Evolutionary conservation across 2,113 vertebrate species (phyloP).

Genomic region (Anoura caudifer): DNA sequence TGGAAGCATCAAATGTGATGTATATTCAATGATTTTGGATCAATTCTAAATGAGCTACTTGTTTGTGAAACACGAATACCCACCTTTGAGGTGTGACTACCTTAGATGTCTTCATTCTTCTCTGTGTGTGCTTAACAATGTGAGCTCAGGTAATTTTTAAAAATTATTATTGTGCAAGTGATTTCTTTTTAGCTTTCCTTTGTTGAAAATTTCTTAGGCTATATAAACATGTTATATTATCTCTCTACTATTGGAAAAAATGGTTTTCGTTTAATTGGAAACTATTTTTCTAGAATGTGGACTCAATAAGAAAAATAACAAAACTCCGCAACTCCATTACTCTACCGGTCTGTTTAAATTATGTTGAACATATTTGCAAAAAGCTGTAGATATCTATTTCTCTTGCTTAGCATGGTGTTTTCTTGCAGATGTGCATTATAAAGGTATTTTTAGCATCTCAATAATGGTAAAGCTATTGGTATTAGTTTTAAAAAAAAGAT

Average conservation of each 20-base stretch:
- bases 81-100: not conserved
- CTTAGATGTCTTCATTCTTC: not conserved
- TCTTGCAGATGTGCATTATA: not conserved
- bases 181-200: constrained; percentile 39
- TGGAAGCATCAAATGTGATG: constrained; percentile 41
- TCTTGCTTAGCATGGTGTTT: not conserved
- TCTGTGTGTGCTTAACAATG: constrained; percentile 25
- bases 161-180: constrained; percentile 44
- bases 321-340: constrained; percentile 15
- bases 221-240: not conserved
- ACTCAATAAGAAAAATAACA: constrained; percentile 43
- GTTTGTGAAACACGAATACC: not conserved
- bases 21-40: not conserved
- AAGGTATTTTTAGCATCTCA: not conserved
- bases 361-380: not conserved
- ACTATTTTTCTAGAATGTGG: not conserved
- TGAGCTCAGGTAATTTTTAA: constrained; percentile 28
- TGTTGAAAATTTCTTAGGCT: constrained; percentile 10
- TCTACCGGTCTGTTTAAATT: constrained; percentile 51
- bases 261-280: not conserved
- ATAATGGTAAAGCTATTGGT: not conserved
- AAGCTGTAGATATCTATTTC: not conserved
- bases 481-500: not conserved
- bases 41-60: constrained; percentile 37
- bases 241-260: not conserved